Conservation (phyloP, 2,888 invertebrate species). For the Philereme vetulata region DNA sequence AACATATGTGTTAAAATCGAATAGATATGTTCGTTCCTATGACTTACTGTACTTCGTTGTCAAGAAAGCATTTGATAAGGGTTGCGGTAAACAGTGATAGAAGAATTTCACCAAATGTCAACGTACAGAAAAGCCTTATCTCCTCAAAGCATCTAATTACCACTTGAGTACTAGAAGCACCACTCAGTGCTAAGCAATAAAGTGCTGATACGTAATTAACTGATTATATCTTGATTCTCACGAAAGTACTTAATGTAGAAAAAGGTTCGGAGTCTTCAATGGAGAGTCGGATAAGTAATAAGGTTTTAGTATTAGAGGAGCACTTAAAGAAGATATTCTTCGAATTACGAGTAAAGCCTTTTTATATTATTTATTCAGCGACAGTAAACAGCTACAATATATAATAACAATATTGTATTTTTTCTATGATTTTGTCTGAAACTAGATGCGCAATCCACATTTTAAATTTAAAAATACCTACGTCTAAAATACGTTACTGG, state of each 20-base stretch:
- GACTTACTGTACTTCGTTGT: too few relatives aligned
- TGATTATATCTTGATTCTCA: slow-evolving; percentile 34
- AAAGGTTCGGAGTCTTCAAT: background rate
- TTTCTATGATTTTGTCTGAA: too few relatives aligned
- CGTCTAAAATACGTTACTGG: too few relatives aligned
- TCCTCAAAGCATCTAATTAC: slow-evolving; percentile 20
- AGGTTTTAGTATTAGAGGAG: background rate
- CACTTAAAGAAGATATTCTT: background rate
- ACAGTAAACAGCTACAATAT: too few relatives aligned
- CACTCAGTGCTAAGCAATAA: slow-evolving; percentile 25
- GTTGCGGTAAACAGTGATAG: background rate
- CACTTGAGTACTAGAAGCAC: slow-evolving; percentile 14
- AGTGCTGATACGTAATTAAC: slow-evolving; percentile 36
- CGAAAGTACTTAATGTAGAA: background rate
- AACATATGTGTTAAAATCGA: too few relatives aligned
- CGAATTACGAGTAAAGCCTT: too few relatives aligned
- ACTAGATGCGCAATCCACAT: too few relatives aligned
- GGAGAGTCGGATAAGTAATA: background rate
- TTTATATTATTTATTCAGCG: too few relatives aligned
- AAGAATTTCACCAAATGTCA: slow-evolving; percentile 12
- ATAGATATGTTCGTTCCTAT: too few relatives aligned
- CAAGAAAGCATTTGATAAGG: too few relatives aligned
- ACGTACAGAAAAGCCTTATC: slow-evolving; percentile 10
- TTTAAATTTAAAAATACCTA: too few relatives aligned
- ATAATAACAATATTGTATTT: too few relatives aligned